These are phyloP conservation scores for Petrolisthes manimaculis DNA, from an alignment of 2,888 invertebrate genomes.

Conservation along the genomic window DNA sequence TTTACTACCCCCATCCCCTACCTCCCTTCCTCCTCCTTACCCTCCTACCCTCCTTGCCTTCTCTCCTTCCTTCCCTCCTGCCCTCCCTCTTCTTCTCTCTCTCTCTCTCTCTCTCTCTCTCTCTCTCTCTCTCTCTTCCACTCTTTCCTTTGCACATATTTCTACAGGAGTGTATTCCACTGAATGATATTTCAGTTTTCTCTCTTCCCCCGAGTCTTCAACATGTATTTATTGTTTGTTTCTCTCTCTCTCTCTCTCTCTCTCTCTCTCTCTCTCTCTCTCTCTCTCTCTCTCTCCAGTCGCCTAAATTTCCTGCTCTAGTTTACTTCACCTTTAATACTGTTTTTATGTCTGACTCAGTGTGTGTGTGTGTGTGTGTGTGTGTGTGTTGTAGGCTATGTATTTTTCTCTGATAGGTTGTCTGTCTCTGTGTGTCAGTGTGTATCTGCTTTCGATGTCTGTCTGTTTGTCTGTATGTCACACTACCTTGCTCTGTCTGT, in stretches of 20 bases:
- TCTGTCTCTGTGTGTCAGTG: not conserved
- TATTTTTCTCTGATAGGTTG: not conserved
- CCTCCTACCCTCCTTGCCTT: not conserved
- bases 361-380: slow-evolving; percentile 10
- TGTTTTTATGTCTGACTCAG: slow-evolving; percentile 14
- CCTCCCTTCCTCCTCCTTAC: not conserved
- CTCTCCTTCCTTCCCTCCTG: not conserved
- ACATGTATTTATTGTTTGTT: not conserved
- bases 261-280: not conserved
- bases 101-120: not conserved
- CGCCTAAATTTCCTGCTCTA: slow-evolving; percentile 14
- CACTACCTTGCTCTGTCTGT: not conserved
- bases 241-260: not conserved
- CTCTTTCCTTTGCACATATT: not conserved
- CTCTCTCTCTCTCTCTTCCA: not conserved
- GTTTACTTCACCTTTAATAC: slow-evolving; percentile 17
- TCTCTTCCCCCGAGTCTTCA: not conserved
- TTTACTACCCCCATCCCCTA: not conserved
- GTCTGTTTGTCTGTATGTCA: not conserved
- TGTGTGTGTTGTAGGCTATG: not conserved
- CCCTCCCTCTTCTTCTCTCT: not conserved
- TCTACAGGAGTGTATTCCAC: not conserved
- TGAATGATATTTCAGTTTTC: not conserved
- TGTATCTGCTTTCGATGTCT: not conserved
- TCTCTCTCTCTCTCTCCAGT: slow-evolving; percentile 13